Base-by-base conservation (phyloP, 2,888 invertebrate species). In the Brassicogethes aeneus region DNA sequence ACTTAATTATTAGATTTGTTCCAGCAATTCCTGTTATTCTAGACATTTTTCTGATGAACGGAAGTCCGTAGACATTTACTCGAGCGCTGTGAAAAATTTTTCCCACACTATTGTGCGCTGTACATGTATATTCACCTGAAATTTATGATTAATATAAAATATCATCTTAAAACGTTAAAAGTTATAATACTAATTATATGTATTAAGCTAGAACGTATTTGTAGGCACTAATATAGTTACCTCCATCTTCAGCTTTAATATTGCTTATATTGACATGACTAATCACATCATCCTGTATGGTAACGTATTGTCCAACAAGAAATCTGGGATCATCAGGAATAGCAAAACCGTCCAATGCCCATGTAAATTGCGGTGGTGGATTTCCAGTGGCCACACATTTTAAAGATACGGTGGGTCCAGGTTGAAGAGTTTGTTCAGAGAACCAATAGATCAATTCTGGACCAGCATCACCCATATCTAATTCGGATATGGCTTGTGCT, bases 321-420 rank as follows among this genome's bases (percentile, higher is more conserved):
- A 90, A 90, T 60, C 91, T 85, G 59, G 69, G 71, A 62, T 69
- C 70, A 47, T 68, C 68, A 2, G 69, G 69, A 38, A 69, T 64
- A 37, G 89, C 83, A 69, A 89, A 90, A 35, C 89, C 90, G 64
- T 92, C 92, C 50, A 92, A 74, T 5, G 85, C 79, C 94, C 94
- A 95, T 37, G 82, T 80, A 69, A 95, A 90, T 65, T 87, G 85
- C 2, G 94, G 94, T 37, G 89, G 85, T 3, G 94, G 94, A 69
- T 90, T 93, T 37, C 94, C 94, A 58, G 89, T 85, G n/a, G 92
- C 92, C 45, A 88, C 87, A 70, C 94, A 95, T 69, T 90, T 89
- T 52, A 95, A 75, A 14, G 92, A 90, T 36, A 93, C 87, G 48
- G 87, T 85, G 17, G 91, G 90, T 13, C 93, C 93, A 0, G 90